Percentiles rank a stretch among this genome's conserved stretches.
Conservation (phyloP, 2,113 vertebrate species). For the Hippocampus barbouri region DNA sequence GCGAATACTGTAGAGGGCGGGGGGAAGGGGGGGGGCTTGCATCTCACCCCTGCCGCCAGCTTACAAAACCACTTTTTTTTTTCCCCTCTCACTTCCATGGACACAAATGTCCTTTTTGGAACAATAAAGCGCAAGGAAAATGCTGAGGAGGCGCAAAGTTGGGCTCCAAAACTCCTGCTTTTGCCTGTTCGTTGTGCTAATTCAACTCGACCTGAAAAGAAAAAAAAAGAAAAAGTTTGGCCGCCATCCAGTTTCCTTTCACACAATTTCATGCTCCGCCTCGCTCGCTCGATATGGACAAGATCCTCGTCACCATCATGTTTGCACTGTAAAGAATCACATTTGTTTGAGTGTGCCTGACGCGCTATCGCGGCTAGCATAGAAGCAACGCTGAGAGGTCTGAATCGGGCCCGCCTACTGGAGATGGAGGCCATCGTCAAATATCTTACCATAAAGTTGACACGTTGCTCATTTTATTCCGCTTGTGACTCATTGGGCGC, state of each 20-base stretch:
- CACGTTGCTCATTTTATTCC: neutral
- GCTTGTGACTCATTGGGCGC: neutral
- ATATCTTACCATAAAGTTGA: neutral
- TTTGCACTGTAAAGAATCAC: no score
- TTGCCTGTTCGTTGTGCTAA: neutral
- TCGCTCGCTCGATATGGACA: neutral
- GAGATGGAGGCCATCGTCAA: neutral
- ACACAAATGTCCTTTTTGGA: neutral
- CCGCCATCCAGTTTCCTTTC: conserved; percentile 12
- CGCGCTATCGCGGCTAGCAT: no score
- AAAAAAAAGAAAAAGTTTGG: conserved; percentile 3
- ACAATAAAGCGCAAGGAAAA: neutral
- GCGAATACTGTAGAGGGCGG: conserved; percentile 15
- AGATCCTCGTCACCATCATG: neutral
- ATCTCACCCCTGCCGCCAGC: neutral
- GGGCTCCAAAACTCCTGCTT: neutral
- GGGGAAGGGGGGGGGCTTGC: neutral
- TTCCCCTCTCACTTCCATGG: neutral
- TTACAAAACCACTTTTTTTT: neutral
- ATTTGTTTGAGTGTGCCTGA: no score
- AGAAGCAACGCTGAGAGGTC: neutral
- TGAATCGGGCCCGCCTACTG: neutral
- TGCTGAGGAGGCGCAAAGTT: neutral
- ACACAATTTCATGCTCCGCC: conserved; percentile 2
- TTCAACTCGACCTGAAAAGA: conserved; percentile 2